Percentiles rank a stretch among this genome's conserved stretches.
Evolutionary conservation across 1,140 invertebrate genomes (phyloP).

Genomic region (Doryteuthis pealeii): DNA sequence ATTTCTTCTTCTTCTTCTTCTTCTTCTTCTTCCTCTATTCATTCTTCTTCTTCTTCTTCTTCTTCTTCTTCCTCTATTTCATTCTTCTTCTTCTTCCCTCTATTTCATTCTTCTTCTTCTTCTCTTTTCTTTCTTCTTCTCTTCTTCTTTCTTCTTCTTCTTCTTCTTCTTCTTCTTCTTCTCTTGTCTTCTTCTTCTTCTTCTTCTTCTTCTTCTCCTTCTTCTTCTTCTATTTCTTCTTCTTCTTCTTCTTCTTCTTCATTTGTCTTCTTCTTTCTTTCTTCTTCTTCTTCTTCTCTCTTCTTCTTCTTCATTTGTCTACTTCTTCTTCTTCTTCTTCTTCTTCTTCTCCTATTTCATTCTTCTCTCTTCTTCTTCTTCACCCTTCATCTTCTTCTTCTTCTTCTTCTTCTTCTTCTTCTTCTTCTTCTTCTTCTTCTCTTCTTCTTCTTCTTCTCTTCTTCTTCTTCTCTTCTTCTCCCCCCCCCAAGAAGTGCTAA

Average conservation of each 20-base stretch:
- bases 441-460: constrained; percentile 24
- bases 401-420: constrained; percentile 24
- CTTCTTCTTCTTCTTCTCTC: constrained; percentile 21
- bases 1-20: background rate
- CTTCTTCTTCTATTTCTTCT: background rate
- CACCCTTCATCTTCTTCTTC: constrained; percentile 23
- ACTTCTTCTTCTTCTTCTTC: constrained; percentile 23
- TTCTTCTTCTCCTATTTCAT: constrained; percentile 23
- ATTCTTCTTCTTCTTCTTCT: background rate
- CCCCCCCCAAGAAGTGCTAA: constrained; percentile 10
- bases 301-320: constrained; percentile 19
- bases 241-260: background rate
- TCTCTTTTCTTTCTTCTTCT: background rate
- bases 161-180: background rate
- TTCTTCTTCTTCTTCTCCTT: background rate
- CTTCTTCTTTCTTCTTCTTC: background rate
- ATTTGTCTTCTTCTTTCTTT: constrained; percentile 17
- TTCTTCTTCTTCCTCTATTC: background rate
- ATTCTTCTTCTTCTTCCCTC: background rate
- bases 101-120: background rate
- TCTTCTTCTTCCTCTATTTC: background rate
- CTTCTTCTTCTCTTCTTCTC: constrained; percentile 33
- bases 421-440: constrained; percentile 21
- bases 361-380: constrained; percentile 25
- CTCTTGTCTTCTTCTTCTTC: background rate